Base-by-base conservation (phyloP, 30 jellyfish, hydroid and myxozoan species). In the Pelagia noctiluca region DNA sequence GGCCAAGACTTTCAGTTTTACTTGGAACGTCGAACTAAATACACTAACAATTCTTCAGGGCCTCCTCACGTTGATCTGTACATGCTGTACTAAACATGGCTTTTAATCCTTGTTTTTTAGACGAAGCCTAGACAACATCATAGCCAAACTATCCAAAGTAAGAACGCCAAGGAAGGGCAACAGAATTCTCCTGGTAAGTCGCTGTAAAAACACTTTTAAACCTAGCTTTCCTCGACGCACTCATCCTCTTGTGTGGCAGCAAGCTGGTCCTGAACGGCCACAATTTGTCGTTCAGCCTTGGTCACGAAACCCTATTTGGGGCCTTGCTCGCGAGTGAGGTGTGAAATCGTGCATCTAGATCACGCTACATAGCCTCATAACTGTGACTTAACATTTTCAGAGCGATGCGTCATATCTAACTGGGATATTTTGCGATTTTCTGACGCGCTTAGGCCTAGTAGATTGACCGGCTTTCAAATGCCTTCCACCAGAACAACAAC, bases 181-280 rank as follows among this genome's bases (percentile, higher is more conserved):
- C 67, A 78, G 96, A n/a, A 88, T 88, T 19, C 66, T 88, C 63
- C 86, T 88, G 96, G 96, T 88, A 78, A 78, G 96, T 53, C 32
- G 50, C 29, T 53, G 18, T 23, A 3, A 5, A 53, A 18, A 33
- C 49, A 78, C 46, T 79, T 37, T 35, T 34, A 23, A 19, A 25
- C 26, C 18, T 64, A 28, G 54, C 28, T 23, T 29, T 50, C 28
- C 7, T 32, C 34, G 1, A 12, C 63, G 21, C 61, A 13, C 23
- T 47, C 38, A 7, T 38, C 25, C 72, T 52, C 49, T 49, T 81
- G 84, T 81, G 78, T 67, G 84, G 67, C 67, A 29, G 36, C 63
- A 42, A 48, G 53, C 49, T 53, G 19, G 7, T 18, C 31, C 31
- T 2, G 46, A 29, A 23, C 37, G 18, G 24, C 80, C 84, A 32